Conservation (phyloP, 2,888 invertebrate species). For the Lingula anatina region DNA sequence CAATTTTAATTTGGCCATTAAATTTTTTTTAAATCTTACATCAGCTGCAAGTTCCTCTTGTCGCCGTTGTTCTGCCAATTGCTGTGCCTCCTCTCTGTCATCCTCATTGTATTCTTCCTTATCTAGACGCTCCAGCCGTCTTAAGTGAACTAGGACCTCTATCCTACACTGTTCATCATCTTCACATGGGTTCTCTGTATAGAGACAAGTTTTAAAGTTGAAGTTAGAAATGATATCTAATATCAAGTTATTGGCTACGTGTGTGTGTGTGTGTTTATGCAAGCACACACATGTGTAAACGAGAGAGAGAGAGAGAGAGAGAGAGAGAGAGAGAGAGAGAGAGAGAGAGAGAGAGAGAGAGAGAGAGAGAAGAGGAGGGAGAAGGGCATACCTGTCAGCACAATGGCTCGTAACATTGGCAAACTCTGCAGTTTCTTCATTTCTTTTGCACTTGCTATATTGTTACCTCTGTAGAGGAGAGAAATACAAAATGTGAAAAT, state of each 20-base stretch:
- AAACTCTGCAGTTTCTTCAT: constrained; percentile 37
- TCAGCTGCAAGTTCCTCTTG: constrained; percentile 24
- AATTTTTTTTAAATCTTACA: constrained; percentile 1
- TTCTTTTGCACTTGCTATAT: constrained; percentile 37
- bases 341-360: not conserved
- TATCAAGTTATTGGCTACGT: not conserved
- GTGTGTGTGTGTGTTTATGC: not conserved
- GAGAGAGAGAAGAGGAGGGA: not conserved
- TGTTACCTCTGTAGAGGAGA: constrained; percentile 36
- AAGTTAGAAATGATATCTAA: too few species aligned
- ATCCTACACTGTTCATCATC: constrained; percentile 50
- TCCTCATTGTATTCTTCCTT: constrained; percentile 50
- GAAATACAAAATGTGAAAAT: not conserved
- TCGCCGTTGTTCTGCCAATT: constrained; percentile 38
- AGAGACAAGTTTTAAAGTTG: not conserved
- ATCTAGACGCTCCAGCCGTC: constrained; percentile 47
- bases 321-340: not conserved
- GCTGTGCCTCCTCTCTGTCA: constrained; percentile 46
- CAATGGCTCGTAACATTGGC: constrained; percentile 44
- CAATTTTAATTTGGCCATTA: too few species aligned
- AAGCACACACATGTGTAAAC: not conserved
- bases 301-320: not conserved
- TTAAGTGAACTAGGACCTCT: constrained; percentile 44
- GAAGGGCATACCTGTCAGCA: constrained; percentile 35
- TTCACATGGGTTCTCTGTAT: constrained; percentile 44